These are phyloP conservation scores for Hybos culiciformis DNA, from an alignment of 2,888 invertebrate genomes.

Conservation along the genomic window DNA sequence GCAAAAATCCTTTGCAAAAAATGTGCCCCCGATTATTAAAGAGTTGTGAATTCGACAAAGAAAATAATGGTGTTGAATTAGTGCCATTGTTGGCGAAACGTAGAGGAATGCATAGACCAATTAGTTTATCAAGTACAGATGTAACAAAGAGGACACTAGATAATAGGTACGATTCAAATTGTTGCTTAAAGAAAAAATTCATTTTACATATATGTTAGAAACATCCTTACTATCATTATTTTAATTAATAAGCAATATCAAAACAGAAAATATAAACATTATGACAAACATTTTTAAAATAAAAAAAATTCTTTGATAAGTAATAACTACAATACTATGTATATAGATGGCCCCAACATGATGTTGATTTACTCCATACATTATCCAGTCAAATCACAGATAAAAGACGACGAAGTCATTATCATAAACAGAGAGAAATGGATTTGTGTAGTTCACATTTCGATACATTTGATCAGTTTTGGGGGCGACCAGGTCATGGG, in stretches of 20 bases:
- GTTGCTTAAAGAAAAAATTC: constrained; percentile 36
- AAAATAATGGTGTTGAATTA: constrained; percentile 58
- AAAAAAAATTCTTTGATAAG: background rate
- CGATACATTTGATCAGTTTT: constrained; percentile 59
- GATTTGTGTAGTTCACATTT: constrained; percentile 44
- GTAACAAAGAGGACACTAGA: constrained; percentile 37
- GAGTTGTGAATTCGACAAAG: too few species aligned
- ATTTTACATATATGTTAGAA: constrained; percentile 32
- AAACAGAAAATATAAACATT: constrained; percentile 1
- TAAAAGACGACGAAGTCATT: constrained; percentile 34
- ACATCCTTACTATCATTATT: constrained; percentile 2
- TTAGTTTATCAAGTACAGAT: constrained; percentile 42
- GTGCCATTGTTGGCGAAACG: constrained; percentile 60
- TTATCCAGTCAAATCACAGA: constrained; percentile 40
- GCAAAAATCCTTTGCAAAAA: background rate
- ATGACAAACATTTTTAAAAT: background rate
- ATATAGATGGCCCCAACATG: constrained; percentile 25
- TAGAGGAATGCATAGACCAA: constrained; percentile 41
- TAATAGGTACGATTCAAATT: constrained; percentile 32
- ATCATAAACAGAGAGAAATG: constrained; percentile 35
- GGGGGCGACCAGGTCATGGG: constrained; percentile 63
- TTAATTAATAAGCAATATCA: too few species aligned
- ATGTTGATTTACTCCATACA: constrained; percentile 38
- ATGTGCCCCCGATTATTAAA: background rate
- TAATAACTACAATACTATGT: constrained; percentile 3